Percentiles rank a stretch among this genome's conserved stretches.
Evolutionary conservation across 2,888 invertebrate species (phyloP).

Genomic region (Noctuana brunneofusca): DNA sequence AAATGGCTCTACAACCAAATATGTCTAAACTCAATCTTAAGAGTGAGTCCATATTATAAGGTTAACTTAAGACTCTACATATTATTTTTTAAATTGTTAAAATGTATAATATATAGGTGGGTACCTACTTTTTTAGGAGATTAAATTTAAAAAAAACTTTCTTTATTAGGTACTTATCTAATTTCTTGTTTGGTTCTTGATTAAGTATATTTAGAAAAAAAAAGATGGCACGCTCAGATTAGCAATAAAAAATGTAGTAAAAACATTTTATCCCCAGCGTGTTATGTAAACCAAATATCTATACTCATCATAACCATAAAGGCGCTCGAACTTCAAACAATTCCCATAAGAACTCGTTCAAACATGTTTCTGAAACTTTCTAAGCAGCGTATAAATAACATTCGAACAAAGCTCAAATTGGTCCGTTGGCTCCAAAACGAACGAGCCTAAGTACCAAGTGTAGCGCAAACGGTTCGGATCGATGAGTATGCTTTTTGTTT

Average conservation of each 20-base stretch:
- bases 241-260: constrained; percentile 1
- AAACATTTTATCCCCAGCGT: constrained; percentile 9
- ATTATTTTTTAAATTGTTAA: background rate
- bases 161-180: background rate
- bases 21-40: constrained; percentile 15
- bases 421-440: constrained; percentile 48
- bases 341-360: constrained; percentile 71
- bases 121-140: too few relatives aligned
- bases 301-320: constrained; percentile 52
- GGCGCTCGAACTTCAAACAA: constrained; percentile 63
- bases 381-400: constrained; percentile 77
- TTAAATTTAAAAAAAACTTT: background rate
- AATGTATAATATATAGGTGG: too few relatives aligned
- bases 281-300: constrained; percentile 37
- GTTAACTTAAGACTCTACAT: constrained; percentile 1
- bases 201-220: background rate
- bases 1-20: constrained; percentile 21
- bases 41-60: constrained; percentile 25
- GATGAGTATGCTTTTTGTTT: constrained; percentile 78
- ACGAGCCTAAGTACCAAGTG: constrained; percentile 65
- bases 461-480: constrained; percentile 63
- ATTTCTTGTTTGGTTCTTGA: too few relatives aligned
- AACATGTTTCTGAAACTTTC: constrained; percentile 73
- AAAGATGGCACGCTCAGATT: background rate
- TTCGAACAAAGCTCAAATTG: constrained; percentile 74